Evolutionary conservation across 1,140 invertebrate genomes (phyloP), one percentile per base, ranked within the genome.

Genomic region (Protaetia brevitarsis): DNA sequence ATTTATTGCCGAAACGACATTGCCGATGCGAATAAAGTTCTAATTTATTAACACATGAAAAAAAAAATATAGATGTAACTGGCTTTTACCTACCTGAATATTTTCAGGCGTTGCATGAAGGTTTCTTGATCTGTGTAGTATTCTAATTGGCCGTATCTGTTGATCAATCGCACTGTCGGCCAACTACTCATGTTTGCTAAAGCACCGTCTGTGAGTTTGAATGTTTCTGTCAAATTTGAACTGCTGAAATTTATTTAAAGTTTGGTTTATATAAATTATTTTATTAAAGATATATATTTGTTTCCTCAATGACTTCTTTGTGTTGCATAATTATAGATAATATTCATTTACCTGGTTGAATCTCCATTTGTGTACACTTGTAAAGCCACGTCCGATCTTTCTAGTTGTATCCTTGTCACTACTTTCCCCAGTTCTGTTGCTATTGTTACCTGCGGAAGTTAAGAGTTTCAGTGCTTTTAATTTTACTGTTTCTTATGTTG

Each of bases 301-400:
- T n/a, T 37, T 37, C 58, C 29, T 59, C n/a, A 59, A 59, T 3
- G 16, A 59, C 26, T 21, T 10, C 7, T n/a, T 10, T 11, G 10
- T 51, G 1, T 51, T 51, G 21, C 21, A 51, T 11, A 51, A 4
- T 27, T 60, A 19, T 31, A 29, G 3, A 23, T 31, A 31, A 61
- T 31, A 23, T 61, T 16, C 36, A 64, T 37, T 76, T 81, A 90
- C 89, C 89, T 85, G 13, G 87, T 79, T 45, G 83, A 88, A 70
- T 84, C 89, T 23, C 89, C 90, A 69, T 91, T 92, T 2, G 90
- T 92, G 73, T 92, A 93, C 2, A 93, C 90, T 72, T 85, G 91
- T 77, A 93, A 92, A 0, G 91, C 91, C 28, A 94, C 90, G 79
- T 93, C 90, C 0, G 89, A 91, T 66, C 92, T 81, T 73, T 94